Evolutionary conservation across 2,113 vertebrate genomes (phyloP).

Genomic region (Cyprinodon tularosa): DNA sequence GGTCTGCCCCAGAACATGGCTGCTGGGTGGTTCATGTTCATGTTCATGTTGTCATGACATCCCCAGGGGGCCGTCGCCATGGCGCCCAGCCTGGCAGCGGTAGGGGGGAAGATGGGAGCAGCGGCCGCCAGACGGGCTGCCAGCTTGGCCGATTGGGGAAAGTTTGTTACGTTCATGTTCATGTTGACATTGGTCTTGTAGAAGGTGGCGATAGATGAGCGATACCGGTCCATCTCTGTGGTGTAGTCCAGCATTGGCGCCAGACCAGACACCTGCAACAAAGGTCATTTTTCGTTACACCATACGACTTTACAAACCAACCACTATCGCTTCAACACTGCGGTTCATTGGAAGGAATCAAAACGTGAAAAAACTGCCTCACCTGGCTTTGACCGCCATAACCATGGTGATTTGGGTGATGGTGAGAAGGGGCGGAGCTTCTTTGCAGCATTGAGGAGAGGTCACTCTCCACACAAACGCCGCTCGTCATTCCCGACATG

Average conservation of each 20-base stretch:
- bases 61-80: slow-evolving; percentile 86
- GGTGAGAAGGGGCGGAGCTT: slow-evolving; percentile 70
- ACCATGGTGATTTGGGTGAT: slow-evolving; percentile 72
- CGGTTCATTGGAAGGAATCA: background rate
- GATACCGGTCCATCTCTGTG: slow-evolving; percentile 93
- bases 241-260: slow-evolving; percentile 89
- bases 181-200: slow-evolving; percentile 90
- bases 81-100: slow-evolving; percentile 81
- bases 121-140: slow-evolving; percentile 82
- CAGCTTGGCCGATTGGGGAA: slow-evolving; percentile 91
- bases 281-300: background rate
- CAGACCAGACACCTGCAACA: slow-evolving; percentile 75
- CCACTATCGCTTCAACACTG: background rate
- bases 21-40: slow-evolving; percentile 74
- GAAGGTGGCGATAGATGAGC: slow-evolving; percentile 91
- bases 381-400: slow-evolving; percentile 83
- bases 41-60: slow-evolving; percentile 83
- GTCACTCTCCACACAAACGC: slow-evolving; percentile 89
- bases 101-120: slow-evolving; percentile 87
- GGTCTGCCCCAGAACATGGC: slow-evolving; percentile 83
- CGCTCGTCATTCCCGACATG: slow-evolving; percentile 90
- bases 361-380: slow-evolving; percentile 51
- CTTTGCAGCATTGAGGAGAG: slow-evolving; percentile 75
- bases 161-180: slow-evolving; percentile 85
- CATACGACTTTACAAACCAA: background rate